Base-by-base conservation (phyloP, 2,888 invertebrate genomes). In the Orchestes rusci region DNA sequence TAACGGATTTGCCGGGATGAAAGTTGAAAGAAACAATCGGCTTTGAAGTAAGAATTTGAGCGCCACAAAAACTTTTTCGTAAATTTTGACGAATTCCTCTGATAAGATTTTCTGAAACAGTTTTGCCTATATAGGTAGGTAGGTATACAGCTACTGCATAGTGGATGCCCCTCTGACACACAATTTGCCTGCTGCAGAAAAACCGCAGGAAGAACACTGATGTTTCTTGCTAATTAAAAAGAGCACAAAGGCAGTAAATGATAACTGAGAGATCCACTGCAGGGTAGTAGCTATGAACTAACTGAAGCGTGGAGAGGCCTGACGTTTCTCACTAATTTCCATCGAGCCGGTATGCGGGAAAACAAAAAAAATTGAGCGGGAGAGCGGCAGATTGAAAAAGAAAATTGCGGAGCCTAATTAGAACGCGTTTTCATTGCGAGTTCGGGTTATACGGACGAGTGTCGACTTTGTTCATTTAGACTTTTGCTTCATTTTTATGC, bases 171-270 rank as follows among this genome's bases (percentile, higher is more conserved):
- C 28, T 12, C 28, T n/a, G n/a, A n/a, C n/a, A n/a, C n/a, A n/a
- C n/a, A n/a, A n/a, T n/a, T n/a, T n/a, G n/a, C n/a, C n/a, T n/a
- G n/a, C n/a, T n/a, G n/a, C 19, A 27, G 34, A 42, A 42, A 42
- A 47, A 47, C 47, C 59, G 57, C 58, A 59, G 62, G 61, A 62
- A 59, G 57, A 60, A 62, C 62, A 54, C 66, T 64, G 65, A 66
- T 64, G 66, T 63, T 62, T 61, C 46, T 60, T 60, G 61, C 65
- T 65, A 67, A 65, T 65, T 65, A 66, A 66, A 66, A 66, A 64
- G 64, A 61, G 60, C 59, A 52, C 56, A 50, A 54, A 53, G 46
- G 54, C 54, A 55, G 52, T 54, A 57, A 60, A 60, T 56, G 58
- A 60, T 58, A 59, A 57, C 55, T 55, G 57, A 57, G 28, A 56